Evolutionary conservation across 2,888 invertebrate genomes (phyloP).

Genomic region (Cephalotes varians): DNA sequence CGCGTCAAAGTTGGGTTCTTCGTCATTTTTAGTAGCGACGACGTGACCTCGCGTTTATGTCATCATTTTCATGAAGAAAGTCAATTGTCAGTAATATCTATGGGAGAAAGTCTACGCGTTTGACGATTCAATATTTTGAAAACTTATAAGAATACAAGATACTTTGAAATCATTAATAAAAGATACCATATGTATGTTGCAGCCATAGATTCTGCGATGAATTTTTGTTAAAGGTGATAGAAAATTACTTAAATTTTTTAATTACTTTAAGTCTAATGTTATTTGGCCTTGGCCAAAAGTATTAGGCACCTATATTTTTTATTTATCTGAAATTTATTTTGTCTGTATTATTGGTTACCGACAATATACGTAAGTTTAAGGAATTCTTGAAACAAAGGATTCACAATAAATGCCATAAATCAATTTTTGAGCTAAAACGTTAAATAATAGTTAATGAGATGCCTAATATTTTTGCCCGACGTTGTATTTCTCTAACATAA

Average conservation of each 20-base stretch:
- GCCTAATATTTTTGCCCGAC: no score
- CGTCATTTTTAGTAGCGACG: slow-evolving; percentile 52
- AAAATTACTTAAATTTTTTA: not conserved
- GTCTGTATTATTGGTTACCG: no score
- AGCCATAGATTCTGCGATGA: not conserved
- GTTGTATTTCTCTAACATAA: no score
- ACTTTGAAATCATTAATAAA: not conserved
- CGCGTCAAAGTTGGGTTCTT: slow-evolving; percentile 49
- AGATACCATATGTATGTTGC: not conserved
- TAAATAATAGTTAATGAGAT: no score
- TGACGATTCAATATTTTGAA: not conserved
- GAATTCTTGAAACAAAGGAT: no score
- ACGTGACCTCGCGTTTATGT: slow-evolving; percentile 43
- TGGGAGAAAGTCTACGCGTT: not conserved
- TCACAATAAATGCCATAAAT: no score
- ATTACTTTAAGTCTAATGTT: not conserved
- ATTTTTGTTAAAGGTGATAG: not conserved
- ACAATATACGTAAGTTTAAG: no score
- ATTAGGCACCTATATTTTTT: no score
- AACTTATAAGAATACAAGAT: not conserved
- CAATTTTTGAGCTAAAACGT: no score
- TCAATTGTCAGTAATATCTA: slow-evolving; percentile 18
- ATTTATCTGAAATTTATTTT: no score
- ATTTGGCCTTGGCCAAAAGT: no score
- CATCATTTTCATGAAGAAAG: slow-evolving; percentile 22